phyloP scores from a whole-genome alignment of 2,888 invertebrate genomes.

The Cynaeus angustus region DNA sequence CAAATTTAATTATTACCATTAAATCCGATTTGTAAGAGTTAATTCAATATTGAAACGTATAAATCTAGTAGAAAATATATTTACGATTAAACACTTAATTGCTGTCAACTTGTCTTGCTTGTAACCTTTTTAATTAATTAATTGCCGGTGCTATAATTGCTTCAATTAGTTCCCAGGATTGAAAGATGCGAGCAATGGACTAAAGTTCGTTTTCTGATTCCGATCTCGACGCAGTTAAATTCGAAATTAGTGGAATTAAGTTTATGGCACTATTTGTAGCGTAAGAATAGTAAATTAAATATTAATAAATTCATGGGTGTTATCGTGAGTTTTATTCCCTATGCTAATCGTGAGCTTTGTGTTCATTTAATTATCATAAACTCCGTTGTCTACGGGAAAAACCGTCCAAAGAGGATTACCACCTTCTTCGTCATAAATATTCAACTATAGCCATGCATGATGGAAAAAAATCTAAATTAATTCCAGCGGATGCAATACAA shows the following conservation, averaged over 20 bases:
- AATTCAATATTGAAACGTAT: slow-evolving; percentile 15
- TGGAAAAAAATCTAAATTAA: slow-evolving; percentile 3
- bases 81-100: slow-evolving; percentile 33
- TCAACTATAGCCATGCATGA: not conserved
- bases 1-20: slow-evolving; percentile 17
- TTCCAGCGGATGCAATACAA: not conserved
- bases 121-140: slow-evolving; percentile 29
- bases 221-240: slow-evolving; percentile 31
- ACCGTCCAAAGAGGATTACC: slow-evolving; percentile 19
- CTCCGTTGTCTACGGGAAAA: slow-evolving; percentile 16
- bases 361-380: slow-evolving; percentile 42
- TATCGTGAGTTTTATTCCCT: slow-evolving; percentile 43
- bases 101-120: slow-evolving; percentile 24
- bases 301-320: slow-evolving; percentile 42
- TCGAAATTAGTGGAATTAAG: slow-evolving; percentile 33
- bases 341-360: slow-evolving; percentile 39
- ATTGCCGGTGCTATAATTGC: slow-evolving; percentile 3
- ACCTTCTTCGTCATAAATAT: slow-evolving; percentile 10
- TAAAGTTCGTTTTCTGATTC: not conserved
- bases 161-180: slow-evolving; percentile 3
- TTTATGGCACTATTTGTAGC: slow-evolving; percentile 39
- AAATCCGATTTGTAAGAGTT: slow-evolving; percentile 4
- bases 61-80: slow-evolving; percentile 28
- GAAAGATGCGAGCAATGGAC: not conserved
- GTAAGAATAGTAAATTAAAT: slow-evolving; percentile 33